Conservation (phyloP, 2,888 invertebrate species). For the Petrophora chlorosata region DNA sequence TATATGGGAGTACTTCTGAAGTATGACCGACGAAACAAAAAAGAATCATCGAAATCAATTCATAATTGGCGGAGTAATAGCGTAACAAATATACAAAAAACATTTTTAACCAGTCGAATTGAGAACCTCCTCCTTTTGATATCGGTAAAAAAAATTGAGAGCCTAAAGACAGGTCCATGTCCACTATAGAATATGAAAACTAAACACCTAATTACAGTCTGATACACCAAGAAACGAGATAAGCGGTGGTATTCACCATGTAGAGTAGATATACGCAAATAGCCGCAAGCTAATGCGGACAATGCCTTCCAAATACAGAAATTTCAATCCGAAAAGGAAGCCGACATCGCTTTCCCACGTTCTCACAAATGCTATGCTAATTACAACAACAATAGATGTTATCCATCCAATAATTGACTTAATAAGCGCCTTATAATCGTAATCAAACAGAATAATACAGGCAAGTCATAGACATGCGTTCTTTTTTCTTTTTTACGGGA, state of each 20-base stretch:
- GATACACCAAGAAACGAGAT: neutral
- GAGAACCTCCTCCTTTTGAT: too few relatives aligned
- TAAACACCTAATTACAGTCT: too few relatives aligned
- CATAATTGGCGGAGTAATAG: too few relatives aligned
- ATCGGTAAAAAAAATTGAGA: too few relatives aligned
- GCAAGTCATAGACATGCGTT: slow-evolving; percentile 36
- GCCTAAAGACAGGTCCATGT: too few relatives aligned
- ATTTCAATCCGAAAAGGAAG: slow-evolving; percentile 15
- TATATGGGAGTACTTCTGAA: too few relatives aligned
- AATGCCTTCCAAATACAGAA: slow-evolving; percentile 36
- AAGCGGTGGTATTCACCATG: neutral
- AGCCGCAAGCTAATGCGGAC: slow-evolving; percentile 36
- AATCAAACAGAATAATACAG: slow-evolving; percentile 73
- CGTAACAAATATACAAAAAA: too few relatives aligned
- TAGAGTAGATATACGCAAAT: slow-evolving; percentile 12
- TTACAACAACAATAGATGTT: slow-evolving; percentile 60
- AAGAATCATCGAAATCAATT: too few relatives aligned
- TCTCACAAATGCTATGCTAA: slow-evolving; percentile 29
- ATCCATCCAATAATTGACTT: slow-evolving; percentile 72
- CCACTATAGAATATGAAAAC: too few relatives aligned
- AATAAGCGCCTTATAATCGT: slow-evolving; percentile 71
- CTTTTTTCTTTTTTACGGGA: slow-evolving; percentile 57
- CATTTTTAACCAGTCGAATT: too few relatives aligned
- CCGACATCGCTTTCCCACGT: slow-evolving; percentile 30
- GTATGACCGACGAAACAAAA: too few relatives aligned